These are phyloP conservation scores for Chromobotia macracanthus DNA, from an alignment of 2,797 vertebrate species.

Conservation along the genomic window DNA sequence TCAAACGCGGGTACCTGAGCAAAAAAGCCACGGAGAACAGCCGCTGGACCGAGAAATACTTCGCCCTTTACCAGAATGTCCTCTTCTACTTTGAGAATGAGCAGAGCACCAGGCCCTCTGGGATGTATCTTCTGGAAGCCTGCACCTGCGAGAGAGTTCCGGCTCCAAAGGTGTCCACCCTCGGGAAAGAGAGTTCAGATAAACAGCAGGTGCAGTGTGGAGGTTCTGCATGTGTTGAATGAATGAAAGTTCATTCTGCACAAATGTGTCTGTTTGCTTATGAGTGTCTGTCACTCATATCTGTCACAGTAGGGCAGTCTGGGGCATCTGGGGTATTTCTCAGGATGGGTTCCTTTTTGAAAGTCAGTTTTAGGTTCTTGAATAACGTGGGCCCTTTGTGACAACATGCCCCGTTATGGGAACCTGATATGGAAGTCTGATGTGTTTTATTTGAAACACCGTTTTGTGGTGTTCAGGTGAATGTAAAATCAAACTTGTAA, in stretches of 20 bases:
- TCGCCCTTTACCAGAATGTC: constrained; percentile 91
- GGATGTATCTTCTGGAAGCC: constrained; percentile 93
- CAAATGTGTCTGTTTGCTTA: not conserved
- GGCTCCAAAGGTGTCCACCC: constrained; percentile 80
- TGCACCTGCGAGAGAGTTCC: constrained; percentile 88
- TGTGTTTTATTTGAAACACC: not conserved
- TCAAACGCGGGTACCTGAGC: constrained; percentile 86
- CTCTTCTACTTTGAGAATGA: constrained; percentile 96
- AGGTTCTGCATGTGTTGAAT: not conserved
- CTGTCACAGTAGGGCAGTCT: not conserved
- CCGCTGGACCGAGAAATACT: constrained; percentile 93
- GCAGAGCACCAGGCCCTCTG: constrained; percentile 87
- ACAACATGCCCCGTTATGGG: not conserved
- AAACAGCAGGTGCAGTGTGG: constrained; percentile 73
- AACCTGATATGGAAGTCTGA: not conserved
- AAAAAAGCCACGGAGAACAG: constrained; percentile 91
- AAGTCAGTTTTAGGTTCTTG: not conserved
- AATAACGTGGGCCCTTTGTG: not conserved
- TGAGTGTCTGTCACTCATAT: too few species aligned
- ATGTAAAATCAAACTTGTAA: not conserved
- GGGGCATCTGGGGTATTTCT: not conserved
- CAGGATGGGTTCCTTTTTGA: not conserved
- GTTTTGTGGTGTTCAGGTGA: not conserved
- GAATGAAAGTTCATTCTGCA: not conserved
- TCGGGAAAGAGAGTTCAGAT: constrained; percentile 83